Base-by-base conservation (phyloP, 2,113 vertebrate genomes). In the Psilopsiagon aurifrons region DNA sequence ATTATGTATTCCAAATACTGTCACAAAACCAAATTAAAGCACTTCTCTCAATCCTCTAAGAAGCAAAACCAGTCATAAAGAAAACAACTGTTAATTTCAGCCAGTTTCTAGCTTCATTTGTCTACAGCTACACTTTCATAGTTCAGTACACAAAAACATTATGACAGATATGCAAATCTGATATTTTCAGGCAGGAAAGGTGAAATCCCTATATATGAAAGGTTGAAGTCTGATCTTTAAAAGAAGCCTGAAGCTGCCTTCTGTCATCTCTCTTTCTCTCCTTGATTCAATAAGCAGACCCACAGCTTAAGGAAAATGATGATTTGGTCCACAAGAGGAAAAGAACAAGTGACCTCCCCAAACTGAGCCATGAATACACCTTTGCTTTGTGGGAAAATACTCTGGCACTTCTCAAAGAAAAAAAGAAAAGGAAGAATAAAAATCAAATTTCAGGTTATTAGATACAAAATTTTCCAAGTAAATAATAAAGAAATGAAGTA, bases 131-230 rank as follows among this genome's bases (percentile, higher is more conserved):
- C 9, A 47, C 37, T 96, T 91, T 33, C 62, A 78, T 54, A 82
- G 80, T 55, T 82, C 52, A 79, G 29, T 41, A 90, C 62, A 92
- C 44, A 94, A 88, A 94, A 92, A 49, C 49, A 89, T 93, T 84
- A 75, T 89, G 94, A 84, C 77, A 96, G 55, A 82, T 92, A 96
- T 75, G 88, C 83, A 96, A 92, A 96, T 89, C 62, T 92, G 92
- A 13, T 95, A 46, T 96, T 97, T 94, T 82, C 90, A 82, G 39
- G 57, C 80, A 86, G 44, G 76, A 86, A 96, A 97, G 94, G 86
- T 97, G 69, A 96, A 97, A 82, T 92, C 69, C 62, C 73, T 82
- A 16, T 52, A 60, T 62, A 81, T 64, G 83, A 96, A 96, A 96
- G 57, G 86, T 91, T 95, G 88, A 92, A 84, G 86, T n/a, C 55